Evolutionary conservation across 2,797 vertebrate species (phyloP).

Genomic region (Diglossa cyanea): DNA sequence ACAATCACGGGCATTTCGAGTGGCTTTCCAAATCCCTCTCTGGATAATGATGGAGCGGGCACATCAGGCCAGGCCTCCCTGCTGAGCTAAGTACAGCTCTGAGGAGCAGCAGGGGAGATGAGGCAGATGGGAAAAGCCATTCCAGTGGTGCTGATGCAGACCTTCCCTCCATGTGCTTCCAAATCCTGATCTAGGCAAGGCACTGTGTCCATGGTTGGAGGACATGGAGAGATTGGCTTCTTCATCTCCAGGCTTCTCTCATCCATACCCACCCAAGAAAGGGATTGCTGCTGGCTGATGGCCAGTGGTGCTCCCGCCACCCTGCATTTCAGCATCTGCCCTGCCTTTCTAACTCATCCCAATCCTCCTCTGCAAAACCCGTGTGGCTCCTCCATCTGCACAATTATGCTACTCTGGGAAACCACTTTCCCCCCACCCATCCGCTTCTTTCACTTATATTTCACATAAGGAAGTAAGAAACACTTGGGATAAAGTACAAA

Average conservation of each 20-base stretch:
- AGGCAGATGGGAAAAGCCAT: neutral
- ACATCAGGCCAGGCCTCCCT: neutral
- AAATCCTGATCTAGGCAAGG: neutral
- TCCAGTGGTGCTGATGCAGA: neutral
- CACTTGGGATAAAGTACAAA: neutral
- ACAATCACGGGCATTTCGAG: constrained; percentile 29
- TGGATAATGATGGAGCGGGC: constrained; percentile 14
- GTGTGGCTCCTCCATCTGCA: neutral
- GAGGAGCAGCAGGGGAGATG: neutral
- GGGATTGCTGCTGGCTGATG: neutral
- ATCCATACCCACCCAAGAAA: neutral
- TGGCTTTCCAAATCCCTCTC: neutral
- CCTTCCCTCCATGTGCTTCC: accelerated
- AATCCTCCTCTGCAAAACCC: neutral
- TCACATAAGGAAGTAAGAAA: neutral
- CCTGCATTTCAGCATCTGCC: neutral
- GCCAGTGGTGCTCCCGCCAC: neutral
- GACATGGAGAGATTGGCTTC: accelerated
- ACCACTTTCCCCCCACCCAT: neutral
- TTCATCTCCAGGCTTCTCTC: neutral
- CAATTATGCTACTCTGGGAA: neutral
- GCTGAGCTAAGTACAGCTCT: constrained; percentile 25
- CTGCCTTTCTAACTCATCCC: neutral
- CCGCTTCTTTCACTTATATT: neutral
- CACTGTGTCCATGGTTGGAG: accelerated